phyloP scores from a whole-genome alignment of 2,888 invertebrate species.

The Mesorhabditis spiculigera region DNA sequence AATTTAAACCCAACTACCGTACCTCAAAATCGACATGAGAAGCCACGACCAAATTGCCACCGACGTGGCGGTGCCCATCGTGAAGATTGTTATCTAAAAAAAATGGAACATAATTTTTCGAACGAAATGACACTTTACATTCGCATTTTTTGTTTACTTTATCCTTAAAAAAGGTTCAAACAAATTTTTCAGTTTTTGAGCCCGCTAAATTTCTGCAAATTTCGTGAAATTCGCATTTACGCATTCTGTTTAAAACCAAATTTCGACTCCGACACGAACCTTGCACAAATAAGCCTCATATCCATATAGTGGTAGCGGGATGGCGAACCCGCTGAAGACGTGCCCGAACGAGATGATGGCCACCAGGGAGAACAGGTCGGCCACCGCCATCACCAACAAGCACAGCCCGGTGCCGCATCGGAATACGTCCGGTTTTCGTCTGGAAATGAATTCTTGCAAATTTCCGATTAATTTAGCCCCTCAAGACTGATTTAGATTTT shows the following conservation, averaged over 20 bases:
- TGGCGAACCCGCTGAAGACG: not conserved
- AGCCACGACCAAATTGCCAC: constrained; percentile 37
- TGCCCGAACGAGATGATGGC: constrained; percentile 18
- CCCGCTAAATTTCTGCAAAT: too few relatives aligned
- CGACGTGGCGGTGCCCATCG: constrained; percentile 28
- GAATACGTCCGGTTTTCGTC: constrained; percentile 11
- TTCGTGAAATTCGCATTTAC: too few relatives aligned
- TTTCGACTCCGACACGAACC: not conserved
- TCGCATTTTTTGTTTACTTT: too few relatives aligned
- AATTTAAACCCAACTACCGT: constrained; percentile 5
- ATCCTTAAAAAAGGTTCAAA: too few relatives aligned
- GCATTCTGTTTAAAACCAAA: not conserved
- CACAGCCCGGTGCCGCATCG: constrained; percentile 38
- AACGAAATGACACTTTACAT: too few relatives aligned
- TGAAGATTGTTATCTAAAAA: constrained; percentile 26
- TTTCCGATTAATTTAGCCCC: too few relatives aligned
- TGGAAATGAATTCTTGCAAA: not conserved
- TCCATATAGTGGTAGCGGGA: not conserved
- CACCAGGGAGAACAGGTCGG: constrained; percentile 28
- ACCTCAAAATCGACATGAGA: constrained; percentile 31
- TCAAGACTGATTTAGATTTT: too few relatives aligned
- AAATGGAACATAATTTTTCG: not conserved
- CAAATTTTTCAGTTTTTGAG: not conserved
- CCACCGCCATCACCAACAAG: constrained; percentile 34
- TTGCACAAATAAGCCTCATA: not conserved